Evolutionary conservation across 1,140 invertebrate genomes (phyloP), one percentile per base, ranked within the genome.

Genomic region (Papilio machaon): DNA sequence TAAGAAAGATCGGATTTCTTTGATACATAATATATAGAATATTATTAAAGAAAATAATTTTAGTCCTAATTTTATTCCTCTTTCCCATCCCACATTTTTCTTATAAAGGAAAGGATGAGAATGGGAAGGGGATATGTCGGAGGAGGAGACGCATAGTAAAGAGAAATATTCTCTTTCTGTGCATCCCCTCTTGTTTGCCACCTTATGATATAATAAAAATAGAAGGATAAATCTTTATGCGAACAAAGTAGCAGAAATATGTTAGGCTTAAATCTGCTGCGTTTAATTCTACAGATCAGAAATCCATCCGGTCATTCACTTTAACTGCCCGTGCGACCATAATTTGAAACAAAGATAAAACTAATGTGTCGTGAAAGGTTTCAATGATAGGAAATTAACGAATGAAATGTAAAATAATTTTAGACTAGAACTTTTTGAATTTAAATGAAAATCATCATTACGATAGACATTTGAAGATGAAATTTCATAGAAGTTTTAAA

Each of bases 1-100:
- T 35, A 70, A 70, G 52, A 54, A 17, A 54, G 23, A 70, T 70
- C 64, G 23, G 30, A 70, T 70, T 35, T 70, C 64, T 70, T 35
- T 70, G 64, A 70, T 70, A 30, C 23, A 23, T 2, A 30, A 6
- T 2, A 64, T 60, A 30, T 70, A 8, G 15, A 70, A 35, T 70
- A 70, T 13, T 15, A 1, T 70, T 15, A 70, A 13, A 30, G 2
- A 35, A 70, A 43, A 30, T 30, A 30, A 30, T 30, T 30, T 30
- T 2, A 30, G 23, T 30, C 23, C 2, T 30, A 30, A 30, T 30
- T 30, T 30, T 30, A 30, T 30, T 30, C 23, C 23, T 30, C 23
- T 30, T 30, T 30, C 2, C 23, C 23, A 1, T 2, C 23, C 23
- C 23, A 30, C 23, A 30, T 30, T 30, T 30, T 30, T 30, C 23